Evolutionary conservation across 2,888 invertebrate genomes (phyloP), one percentile per base, ranked within the genome.

Genomic region (Phengaris arion): DNA sequence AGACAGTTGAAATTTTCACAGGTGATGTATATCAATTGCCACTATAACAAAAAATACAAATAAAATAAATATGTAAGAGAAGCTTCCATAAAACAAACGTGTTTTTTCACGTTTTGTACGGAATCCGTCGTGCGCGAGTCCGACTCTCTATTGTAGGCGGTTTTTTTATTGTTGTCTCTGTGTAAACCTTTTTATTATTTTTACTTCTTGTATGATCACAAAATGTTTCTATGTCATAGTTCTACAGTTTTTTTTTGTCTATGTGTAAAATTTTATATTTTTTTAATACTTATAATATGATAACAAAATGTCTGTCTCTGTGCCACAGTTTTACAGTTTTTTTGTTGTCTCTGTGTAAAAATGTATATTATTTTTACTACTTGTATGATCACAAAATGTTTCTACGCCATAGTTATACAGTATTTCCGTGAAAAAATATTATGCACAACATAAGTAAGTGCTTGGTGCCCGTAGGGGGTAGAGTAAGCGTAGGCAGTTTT

Each of bases 401-500:
- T 35, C 35, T 35, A 35, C 4, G 35, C 35, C 35, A 35, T 4
- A 35, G 35, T 35, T 35, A 1, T 35, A 35, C 35, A 35, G 35
- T 35, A 64, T 35, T 59, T 64, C 13, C 12, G 35, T 45, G 35
- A 64, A 13, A 35, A 12, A 64, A 64, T 64, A 13, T 35, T 35
- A 35, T 35, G 35, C 4, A 35, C 35, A 35, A 35, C 35, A 35
- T 35, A 35, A 35, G 35, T 35, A 35, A 35, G 35, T 35, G 35
- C 35, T 35, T 35, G 35, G 35, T 64, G 64, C 64, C 35, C 64
- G 9, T 64, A 45, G 64, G 64, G 64, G 64, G 64, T 64, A 64
- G 35, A 64, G 64, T 64, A 45, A 59, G 22, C 64, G 64, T 64
- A 64, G 64, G 64, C 35, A 64, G 64, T 64, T 64, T 64, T 64